Conservation (phyloP, 1,140 invertebrate genomes). For the Panagrolaimus sp. region DNA sequence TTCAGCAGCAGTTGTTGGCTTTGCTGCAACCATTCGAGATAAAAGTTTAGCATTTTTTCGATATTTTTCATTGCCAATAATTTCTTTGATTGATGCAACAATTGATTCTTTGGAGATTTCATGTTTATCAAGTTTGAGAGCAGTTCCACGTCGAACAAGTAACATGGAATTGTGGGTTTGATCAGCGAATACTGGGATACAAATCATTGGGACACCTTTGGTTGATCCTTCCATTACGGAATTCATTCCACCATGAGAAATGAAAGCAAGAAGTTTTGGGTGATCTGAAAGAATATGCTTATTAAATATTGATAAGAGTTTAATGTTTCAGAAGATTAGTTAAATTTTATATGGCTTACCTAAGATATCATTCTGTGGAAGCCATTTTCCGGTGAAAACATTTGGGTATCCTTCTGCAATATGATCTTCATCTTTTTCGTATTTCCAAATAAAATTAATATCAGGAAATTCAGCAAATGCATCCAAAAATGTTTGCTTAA, state of each 20-base stretch:
- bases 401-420: slow-evolving; percentile 7
- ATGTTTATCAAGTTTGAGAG: slow-evolving; percentile 15
- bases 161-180: slow-evolving; percentile 25
- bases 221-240: slow-evolving; percentile 75
- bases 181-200: slow-evolving; percentile 63
- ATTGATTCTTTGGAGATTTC: slow-evolving; percentile 17
- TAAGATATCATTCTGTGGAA: slow-evolving; percentile 20
- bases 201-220: slow-evolving; percentile 71
- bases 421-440: slow-evolving; percentile 23
- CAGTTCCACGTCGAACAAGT: slow-evolving; percentile 15
- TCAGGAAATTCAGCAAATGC: slow-evolving; percentile 22
- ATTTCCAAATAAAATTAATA: slow-evolving; percentile 21
- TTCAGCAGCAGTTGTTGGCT: slow-evolving; percentile 20
- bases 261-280: slow-evolving; percentile 68
- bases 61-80: slow-evolving; percentile 20
- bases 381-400: slow-evolving; percentile 15
- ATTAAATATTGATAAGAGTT: no score
- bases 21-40: slow-evolving; percentile 18
- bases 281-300: slow-evolving; percentile 61
- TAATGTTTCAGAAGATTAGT: no score
- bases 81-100: neutral
- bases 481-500: slow-evolving; percentile 20
- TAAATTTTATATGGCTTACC: no score
- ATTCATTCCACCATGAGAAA: slow-evolving; percentile 74
- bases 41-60: slow-evolving; percentile 18